A percentile compares a stretch with the other conserved stretches of the same genome.
Conservation (phyloP, 2,113 vertebrate species). For the Felis catus region F.catus_Fca126_mat1.0 CM031423.1:80120501-80121000, state of each 20-base stretch:
- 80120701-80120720: neutral
- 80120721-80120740: constrained; percentile 17
- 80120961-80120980: neutral
- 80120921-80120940: too few species aligned
- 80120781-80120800: too few species aligned
- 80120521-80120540: neutral
- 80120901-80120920: too few species aligned
- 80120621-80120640: neutral
- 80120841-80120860: too few species aligned
- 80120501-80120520: too few species aligned
- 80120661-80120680: neutral
- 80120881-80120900: too few species aligned
- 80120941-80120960: too few species aligned
- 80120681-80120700: neutral
- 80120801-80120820: too few species aligned
- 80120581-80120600: accelerated
- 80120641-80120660: neutral
- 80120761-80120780: too few species aligned
- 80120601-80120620: too few species aligned
- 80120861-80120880: too few species aligned
- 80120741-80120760: neutral
- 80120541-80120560: neutral
- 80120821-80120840: too few species aligned
- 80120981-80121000: neutral
- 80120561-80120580: neutral